phyloP scores from a whole-genome alignment of 2,113 vertebrate species.

The Cyphomyrus plagiostoma region DNA sequence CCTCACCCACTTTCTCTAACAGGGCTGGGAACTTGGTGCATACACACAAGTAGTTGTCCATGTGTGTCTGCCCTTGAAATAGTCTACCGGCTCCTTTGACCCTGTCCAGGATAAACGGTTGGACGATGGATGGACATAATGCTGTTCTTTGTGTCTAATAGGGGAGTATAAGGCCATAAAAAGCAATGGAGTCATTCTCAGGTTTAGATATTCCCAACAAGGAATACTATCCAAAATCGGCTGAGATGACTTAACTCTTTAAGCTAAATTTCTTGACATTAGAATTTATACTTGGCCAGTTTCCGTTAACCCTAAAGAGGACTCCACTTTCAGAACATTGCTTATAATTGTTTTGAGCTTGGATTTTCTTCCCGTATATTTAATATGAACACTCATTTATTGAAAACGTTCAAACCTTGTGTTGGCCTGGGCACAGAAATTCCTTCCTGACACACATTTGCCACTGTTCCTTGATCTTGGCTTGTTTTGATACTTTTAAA shows the following conservation, averaged over 20 bases:
- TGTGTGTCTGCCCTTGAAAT: background rate
- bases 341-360: background rate
- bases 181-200: background rate
- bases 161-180: background rate
- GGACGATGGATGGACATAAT: background rate
- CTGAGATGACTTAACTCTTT: background rate
- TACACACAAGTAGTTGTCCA: background rate
- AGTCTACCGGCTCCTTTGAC: background rate
- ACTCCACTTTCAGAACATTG: background rate
- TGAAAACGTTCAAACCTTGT: background rate
- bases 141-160: background rate
- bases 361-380: background rate
- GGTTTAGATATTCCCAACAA: background rate
- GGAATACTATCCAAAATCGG: background rate
- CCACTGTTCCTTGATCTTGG: background rate
- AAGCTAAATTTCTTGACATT: background rate
- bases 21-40: background rate
- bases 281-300: background rate
- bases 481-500: background rate
- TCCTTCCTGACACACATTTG: background rate
- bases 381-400: background rate
- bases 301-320: background rate
- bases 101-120: background rate
- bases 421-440: background rate
- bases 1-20: background rate